phyloP scores from a whole-genome alignment of 2,113 vertebrate species.

The Paradoxurus hermaphroditus region DNA sequence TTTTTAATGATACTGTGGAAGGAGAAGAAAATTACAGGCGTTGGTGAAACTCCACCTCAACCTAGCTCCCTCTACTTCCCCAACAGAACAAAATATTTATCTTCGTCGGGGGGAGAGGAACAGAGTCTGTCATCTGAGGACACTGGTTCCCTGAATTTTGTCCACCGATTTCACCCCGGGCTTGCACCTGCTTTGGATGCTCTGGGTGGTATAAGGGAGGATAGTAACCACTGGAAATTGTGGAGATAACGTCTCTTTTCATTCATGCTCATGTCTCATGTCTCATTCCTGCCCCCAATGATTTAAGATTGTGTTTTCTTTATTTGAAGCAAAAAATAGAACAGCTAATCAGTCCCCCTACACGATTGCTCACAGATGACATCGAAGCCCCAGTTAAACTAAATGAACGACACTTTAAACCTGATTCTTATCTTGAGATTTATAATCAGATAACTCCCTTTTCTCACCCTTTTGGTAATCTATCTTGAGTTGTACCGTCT shows the following conservation, averaged over 20 bases:
- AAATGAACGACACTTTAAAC: neutral
- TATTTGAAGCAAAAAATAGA: neutral
- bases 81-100: neutral
- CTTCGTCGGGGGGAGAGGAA: neutral
- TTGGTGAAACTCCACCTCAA: too few species aligned
- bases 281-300: neutral
- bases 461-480: neutral
- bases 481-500: neutral
- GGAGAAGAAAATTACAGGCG: neutral
- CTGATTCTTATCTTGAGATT: neutral
- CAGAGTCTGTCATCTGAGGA: neutral
- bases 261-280: neutral
- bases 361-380: neutral
- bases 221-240: accelerated
- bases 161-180: neutral
- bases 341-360: neutral
- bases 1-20: neutral
- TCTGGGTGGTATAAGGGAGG: accelerated
- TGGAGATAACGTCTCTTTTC: neutral
- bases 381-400: neutral
- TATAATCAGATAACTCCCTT: neutral
- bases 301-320: neutral
- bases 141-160: neutral
- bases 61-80: neutral
- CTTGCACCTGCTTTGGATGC: too few species aligned